Base-by-base conservation (phyloP, 2,113 vertebrate genomes). In the Oostethus manadensis region DNA sequence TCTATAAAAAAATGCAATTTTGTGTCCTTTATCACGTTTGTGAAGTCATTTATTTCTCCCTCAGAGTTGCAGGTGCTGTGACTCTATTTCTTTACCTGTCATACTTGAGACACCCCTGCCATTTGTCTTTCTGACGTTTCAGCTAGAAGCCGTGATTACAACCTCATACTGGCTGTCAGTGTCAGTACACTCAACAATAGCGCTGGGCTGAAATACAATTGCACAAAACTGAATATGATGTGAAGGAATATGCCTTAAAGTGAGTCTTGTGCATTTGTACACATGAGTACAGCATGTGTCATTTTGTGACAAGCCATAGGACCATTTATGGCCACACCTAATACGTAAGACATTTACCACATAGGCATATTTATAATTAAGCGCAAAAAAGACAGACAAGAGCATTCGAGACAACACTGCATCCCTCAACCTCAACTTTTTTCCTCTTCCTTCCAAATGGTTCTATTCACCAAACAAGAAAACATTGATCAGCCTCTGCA, bases 401-500 rank as follows among this genome's bases (percentile, higher is more conserved):
- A 59, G 17, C 43, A 62, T 70, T 74, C 71, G 68, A 17, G 50
- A 53, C 10, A 33, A 33, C 21, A 16, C 8, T 13, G 8, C 9
- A 2, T 42, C 61, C 51, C 63, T 60, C 55, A 60, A 59, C 74
- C 66, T 72, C n/a, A n/a, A n/a, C n/a, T n/a, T n/a, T n/a, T n/a
- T n/a, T 66, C 73, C 68, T 63, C 63, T 64, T 62, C 71, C 57
- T 66, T 77, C 77, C 78, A 83, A 71, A 76, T 78, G 81, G 73
- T 78, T 65, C 20, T 67, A 85, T 81, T 77, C 78, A 82, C 82
- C 79, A 79, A 70, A 43, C 40, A 68, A 75, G 70, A 59, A 20
- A 70, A 66, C 77, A 84, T 83, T 73, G 58, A 87, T 86, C 86
- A 84, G 74, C 64, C 56, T 66, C 16, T 60, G 43, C 64, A 58